Evolutionary conservation across 2,888 invertebrate genomes (phyloP).

Genomic region (Diplazon laetatorius): DNA sequence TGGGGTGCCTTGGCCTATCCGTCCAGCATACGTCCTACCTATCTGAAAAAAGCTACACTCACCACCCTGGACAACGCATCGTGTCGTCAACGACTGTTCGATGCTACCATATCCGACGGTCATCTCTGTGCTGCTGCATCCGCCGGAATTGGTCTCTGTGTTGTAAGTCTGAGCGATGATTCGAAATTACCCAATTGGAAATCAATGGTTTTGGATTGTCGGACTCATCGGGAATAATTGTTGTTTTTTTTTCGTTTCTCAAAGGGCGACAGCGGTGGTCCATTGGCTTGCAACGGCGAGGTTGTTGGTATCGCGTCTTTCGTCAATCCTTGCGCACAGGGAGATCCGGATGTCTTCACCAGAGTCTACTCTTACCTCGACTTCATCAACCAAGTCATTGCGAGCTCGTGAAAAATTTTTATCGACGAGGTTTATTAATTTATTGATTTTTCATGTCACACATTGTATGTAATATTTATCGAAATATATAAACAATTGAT

Average conservation of each 20-base stretch:
- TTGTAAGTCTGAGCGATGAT: neutral
- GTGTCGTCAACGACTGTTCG: constrained; percentile 1
- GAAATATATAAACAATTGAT: no score
- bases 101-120: neutral
- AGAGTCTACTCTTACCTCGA: constrained; percentile 55
- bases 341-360: constrained; percentile 64
- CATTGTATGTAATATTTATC: no score
- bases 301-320: constrained; percentile 64
- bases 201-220: no score
- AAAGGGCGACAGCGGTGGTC: constrained; percentile 67
- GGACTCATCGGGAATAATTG: no score
- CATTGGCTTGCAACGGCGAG: constrained; percentile 48
- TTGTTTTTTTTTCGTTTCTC: neutral
- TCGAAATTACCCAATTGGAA: no score
- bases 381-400: constrained; percentile 48
- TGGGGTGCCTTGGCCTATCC: constrained; percentile 13
- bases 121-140: neutral
- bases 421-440: no score
- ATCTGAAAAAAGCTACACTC: constrained; percentile 14
- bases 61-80: neutral
- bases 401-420: constrained; percentile 5
- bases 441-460: no score
- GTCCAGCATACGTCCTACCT: neutral
- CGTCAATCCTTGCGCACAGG: constrained; percentile 56
- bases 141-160: constrained; percentile 1